phyloP scores from a whole-genome alignment of 2,113 vertebrate species.

The Neodontobutis hainanensis region DNA sequence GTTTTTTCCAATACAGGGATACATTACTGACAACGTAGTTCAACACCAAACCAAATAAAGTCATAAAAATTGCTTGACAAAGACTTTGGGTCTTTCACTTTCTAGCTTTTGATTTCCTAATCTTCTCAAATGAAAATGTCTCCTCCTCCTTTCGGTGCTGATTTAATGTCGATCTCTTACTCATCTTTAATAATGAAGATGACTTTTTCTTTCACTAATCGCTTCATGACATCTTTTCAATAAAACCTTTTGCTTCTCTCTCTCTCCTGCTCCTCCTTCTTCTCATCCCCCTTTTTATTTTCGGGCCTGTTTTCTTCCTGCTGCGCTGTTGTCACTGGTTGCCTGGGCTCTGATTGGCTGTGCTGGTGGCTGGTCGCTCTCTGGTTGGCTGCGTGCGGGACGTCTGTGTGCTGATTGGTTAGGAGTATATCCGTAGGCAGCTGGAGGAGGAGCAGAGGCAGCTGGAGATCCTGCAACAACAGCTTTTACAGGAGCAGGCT shows the following conservation, averaged over 20 bases:
- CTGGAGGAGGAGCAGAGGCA: constrained; percentile 99
- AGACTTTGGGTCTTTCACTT: neutral
- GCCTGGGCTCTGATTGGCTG: constrained; percentile 56
- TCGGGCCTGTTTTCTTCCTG: constrained; percentile 59
- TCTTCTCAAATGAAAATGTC: neutral
- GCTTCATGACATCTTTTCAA: constrained; percentile 51
- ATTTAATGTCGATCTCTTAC: constrained; percentile 19
- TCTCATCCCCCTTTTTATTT: neutral
- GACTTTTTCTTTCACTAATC: constrained; percentile 29
- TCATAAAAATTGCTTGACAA: neutral
- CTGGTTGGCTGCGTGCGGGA: constrained; percentile 63
- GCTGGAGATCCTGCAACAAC: constrained; percentile 99
- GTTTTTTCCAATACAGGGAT: too few relatives aligned
- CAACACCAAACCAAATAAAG: too few relatives aligned
- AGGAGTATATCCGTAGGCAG: constrained; percentile 99
- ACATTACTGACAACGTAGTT: too few relatives aligned
- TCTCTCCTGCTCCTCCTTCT: constrained; percentile 13
- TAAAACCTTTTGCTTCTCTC: constrained; percentile 29
- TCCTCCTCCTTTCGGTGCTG: constrained; percentile 18
- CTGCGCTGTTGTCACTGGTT: constrained; percentile 61
- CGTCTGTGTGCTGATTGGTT: constrained; percentile 68
- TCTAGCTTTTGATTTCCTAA: neutral
- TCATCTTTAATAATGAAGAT: neutral
- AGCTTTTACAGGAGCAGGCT: constrained; percentile 98
- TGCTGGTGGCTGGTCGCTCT: constrained; percentile 16